Evolutionary conservation across 1,140 invertebrate genomes (phyloP).

Genomic region (Diuraphis noxia): DNA sequence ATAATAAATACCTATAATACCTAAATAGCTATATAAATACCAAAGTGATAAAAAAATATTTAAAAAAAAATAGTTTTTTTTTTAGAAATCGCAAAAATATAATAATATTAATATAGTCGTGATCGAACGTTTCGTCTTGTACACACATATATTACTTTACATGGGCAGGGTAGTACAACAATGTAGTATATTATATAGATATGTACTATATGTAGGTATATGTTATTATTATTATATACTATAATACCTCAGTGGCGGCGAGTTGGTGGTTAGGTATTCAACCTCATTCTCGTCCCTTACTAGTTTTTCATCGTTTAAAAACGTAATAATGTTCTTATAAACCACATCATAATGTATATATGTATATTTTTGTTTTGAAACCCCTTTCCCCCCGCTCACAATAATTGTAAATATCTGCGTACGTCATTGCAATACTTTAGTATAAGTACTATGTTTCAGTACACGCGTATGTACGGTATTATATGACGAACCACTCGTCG

Average conservation of each 20-base stretch:
- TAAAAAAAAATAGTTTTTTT: no score
- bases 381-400: no score
- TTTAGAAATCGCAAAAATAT: no score
- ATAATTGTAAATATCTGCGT: background rate
- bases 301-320: background rate
- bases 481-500: slow-evolving; percentile 2
- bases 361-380: background rate
- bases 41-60: background rate
- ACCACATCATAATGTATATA: background rate
- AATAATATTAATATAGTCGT: background rate
- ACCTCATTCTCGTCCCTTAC: background rate
- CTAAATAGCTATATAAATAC: background rate
- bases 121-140: background rate
- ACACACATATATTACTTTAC: background rate
- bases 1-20: background rate
- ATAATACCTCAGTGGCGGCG: background rate
- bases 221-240: no score
- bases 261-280: background rate
- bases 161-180: background rate
- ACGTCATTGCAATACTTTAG: background rate
- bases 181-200: no score
- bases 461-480: background rate
- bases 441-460: background rate
- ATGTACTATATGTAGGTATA: background rate
- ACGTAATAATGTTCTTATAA: background rate